Conservation (phyloP, 2,797 vertebrate genomes). For the Forpus xanthops region DNA sequence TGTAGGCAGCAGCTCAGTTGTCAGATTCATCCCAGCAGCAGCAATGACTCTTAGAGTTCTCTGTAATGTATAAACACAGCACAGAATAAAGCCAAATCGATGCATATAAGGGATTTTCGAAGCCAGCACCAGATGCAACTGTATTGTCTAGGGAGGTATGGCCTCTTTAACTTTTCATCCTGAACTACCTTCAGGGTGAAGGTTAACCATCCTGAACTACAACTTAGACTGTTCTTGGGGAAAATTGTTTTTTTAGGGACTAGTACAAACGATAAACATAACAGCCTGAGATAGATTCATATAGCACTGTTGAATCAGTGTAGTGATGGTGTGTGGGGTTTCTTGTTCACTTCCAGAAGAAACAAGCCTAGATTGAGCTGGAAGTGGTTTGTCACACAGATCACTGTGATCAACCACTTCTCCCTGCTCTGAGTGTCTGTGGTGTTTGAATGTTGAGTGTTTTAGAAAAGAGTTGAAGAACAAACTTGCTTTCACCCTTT, state of each 20-base stretch:
- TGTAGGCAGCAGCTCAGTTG: neutral
- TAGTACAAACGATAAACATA: neutral
- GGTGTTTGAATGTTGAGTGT: neutral
- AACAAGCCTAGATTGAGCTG: neutral
- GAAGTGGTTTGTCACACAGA: neutral
- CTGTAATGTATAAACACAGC: neutral
- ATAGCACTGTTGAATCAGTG: neutral
- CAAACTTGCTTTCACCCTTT: neutral
- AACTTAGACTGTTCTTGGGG: neutral
- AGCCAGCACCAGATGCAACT: neutral
- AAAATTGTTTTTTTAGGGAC: neutral
- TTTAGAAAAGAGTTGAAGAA: neutral
- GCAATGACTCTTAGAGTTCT: neutral
- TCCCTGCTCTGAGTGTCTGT: neutral
- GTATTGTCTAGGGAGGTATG: neutral
- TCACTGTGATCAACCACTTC: neutral
- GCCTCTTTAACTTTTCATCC: neutral
- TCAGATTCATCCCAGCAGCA: neutral
- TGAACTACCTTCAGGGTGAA: neutral
- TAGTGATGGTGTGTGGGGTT: neutral
- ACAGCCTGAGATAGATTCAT: neutral
- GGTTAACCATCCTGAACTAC: neutral
- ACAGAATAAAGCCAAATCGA: neutral
- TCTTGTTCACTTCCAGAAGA: neutral
- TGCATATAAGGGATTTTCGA: neutral